These are phyloP conservation scores for Corythucha ciliata DNA, from an alignment of 2,888 invertebrate genomes.

Conservation along the genomic window DNA sequence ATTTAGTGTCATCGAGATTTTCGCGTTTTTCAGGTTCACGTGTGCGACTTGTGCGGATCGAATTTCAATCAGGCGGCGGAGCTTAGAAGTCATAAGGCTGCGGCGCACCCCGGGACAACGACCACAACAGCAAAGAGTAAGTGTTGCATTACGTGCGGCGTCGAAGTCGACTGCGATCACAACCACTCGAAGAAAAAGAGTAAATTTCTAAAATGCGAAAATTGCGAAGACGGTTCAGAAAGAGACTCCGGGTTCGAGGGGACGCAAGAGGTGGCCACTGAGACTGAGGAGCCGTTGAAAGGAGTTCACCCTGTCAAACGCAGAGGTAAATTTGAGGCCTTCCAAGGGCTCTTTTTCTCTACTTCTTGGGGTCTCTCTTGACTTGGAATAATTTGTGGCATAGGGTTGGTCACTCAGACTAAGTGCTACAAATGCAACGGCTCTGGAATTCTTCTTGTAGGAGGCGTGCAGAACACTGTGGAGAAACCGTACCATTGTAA, in stretches of 20 bases:
- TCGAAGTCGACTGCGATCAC: constrained; percentile 37
- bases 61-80: constrained; percentile 45
- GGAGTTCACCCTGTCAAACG: constrained; percentile 65
- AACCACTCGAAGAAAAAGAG: constrained; percentile 36
- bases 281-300: constrained; percentile 40
- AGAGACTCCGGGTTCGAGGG: constrained; percentile 30
- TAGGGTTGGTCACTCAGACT: constrained; percentile 67
- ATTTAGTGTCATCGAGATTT: too few species aligned
- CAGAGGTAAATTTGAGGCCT: constrained; percentile 46
- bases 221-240: constrained; percentile 34
- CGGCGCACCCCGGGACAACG: constrained; percentile 21
- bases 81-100: constrained; percentile 43
- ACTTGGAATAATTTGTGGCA: background rate
- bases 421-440: constrained; percentile 86
- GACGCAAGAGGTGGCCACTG: constrained; percentile 27
- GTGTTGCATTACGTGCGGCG: constrained; percentile 38
- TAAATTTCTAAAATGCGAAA: constrained; percentile 39
- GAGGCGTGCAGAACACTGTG: constrained; percentile 39
- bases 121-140: constrained; percentile 17
- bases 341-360: background rate
- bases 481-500: constrained; percentile 84
- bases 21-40: too few species aligned
- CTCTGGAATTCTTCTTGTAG: constrained; percentile 73
- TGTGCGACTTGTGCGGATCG: constrained; percentile 45
- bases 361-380: background rate